Conservation (phyloP, 2,113 vertebrate species). For the Microcebus ravelobensis region DNA sequence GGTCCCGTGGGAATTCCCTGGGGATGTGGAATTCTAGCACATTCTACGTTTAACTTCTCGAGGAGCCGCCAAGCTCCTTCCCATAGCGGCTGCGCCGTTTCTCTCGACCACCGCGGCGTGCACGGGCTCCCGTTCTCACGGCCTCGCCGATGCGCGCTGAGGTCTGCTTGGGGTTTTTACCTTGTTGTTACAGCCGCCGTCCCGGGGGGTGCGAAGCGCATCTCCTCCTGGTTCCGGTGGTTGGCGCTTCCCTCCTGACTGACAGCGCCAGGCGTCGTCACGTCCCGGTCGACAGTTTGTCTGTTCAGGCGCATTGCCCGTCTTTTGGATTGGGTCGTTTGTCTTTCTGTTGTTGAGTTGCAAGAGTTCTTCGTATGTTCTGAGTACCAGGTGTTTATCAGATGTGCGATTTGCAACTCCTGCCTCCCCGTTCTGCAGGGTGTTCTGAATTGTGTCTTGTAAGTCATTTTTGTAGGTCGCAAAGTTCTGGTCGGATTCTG, state of each 20-base stretch:
- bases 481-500: rapidly evolving
- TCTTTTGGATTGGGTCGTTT: neutral
- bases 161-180: neutral
- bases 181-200: rapidly evolving
- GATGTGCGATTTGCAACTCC: rapidly evolving
- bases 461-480: neutral
- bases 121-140: rapidly evolving
- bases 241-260: neutral
- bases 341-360: neutral
- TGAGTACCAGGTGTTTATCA: no score
- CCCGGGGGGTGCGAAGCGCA: rapidly evolving
- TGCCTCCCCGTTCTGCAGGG: rapidly evolving
- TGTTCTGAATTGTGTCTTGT: neutral
- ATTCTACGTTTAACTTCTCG: neutral
- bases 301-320: rapidly evolving
- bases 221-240: neutral
- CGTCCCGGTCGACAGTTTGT: rapidly evolving
- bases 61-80: neutral
- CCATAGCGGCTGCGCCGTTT: rapidly evolving
- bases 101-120: rapidly evolving
- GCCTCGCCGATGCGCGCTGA: rapidly evolving
- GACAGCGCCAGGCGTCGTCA: rapidly evolving
- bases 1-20: rapidly evolving
- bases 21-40: neutral
- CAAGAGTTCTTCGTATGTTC: neutral